These are phyloP conservation scores for Notolepis coatsorum DNA, from an alignment of 2,797 vertebrate species.

Conservation along the genomic window DNA sequence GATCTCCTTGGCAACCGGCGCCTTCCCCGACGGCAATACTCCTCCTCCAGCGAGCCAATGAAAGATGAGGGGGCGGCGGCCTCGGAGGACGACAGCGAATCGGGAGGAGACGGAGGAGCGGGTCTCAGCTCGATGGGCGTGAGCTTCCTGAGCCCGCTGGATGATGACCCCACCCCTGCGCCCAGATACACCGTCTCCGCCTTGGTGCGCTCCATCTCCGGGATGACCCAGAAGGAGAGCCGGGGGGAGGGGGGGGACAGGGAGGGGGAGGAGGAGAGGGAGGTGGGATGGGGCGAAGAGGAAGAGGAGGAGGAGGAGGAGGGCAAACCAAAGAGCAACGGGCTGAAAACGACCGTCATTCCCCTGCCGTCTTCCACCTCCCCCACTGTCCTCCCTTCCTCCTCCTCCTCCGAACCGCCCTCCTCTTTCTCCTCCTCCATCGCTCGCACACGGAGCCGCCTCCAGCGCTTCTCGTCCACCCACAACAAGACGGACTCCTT, in stretches of 20 bases:
- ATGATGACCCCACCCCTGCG: slow-evolving; percentile 77
- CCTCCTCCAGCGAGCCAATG: slow-evolving; percentile 88
- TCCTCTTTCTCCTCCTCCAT: slow-evolving; percentile 58
- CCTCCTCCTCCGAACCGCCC: slow-evolving; percentile 60
- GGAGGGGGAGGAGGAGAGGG: slow-evolving; percentile 20
- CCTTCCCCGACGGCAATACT: slow-evolving; percentile 90
- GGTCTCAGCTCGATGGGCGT: slow-evolving; percentile 82
- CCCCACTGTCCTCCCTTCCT: slow-evolving; percentile 47
- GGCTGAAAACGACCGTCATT: slow-evolving; percentile 84
- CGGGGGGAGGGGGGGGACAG: not conserved
- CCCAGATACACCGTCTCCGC: slow-evolving; percentile 85
- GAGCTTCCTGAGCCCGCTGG: slow-evolving; percentile 86
- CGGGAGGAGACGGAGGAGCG: slow-evolving; percentile 64
- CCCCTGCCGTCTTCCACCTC: slow-evolving; percentile 46
- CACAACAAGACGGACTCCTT: slow-evolving; percentile 90
- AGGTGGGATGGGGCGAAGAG: slow-evolving; percentile 51
- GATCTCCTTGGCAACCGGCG: slow-evolving; percentile 95
- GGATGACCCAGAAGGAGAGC: slow-evolving; percentile 64
- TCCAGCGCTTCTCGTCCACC: slow-evolving; percentile 82
- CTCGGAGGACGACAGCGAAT: slow-evolving; percentile 74
- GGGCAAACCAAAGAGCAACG: slow-evolving; percentile 92
- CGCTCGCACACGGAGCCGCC: slow-evolving; percentile 79
- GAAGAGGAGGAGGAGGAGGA: slow-evolving; percentile 71
- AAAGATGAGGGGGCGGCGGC: slow-evolving; percentile 79
- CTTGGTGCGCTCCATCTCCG: slow-evolving; percentile 89